A percentile compares a stretch with the other conserved stretches of the same genome.
phyloP scores from a whole-genome alignment of 2,888 invertebrate genomes.

The Polyommatus iphigenia region DNA sequence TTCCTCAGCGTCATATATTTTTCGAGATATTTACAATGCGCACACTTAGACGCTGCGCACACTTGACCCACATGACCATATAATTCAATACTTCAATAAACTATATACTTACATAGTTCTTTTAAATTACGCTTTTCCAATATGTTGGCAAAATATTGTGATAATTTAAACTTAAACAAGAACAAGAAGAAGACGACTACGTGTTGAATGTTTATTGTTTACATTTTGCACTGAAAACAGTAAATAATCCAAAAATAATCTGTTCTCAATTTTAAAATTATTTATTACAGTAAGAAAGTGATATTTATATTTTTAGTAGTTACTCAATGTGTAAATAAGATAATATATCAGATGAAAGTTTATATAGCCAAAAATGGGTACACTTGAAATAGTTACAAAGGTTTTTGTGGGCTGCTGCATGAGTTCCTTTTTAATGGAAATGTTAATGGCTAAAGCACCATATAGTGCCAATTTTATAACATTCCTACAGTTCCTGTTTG shows the following conservation, averaged over 20 bases:
- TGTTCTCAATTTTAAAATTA: not conserved
- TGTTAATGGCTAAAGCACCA: conserved; percentile 62
- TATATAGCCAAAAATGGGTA: conserved; percentile 49
- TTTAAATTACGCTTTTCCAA: too few species aligned
- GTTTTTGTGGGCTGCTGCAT: conserved; percentile 67
- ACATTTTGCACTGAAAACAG: not conserved
- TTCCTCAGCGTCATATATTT: too few species aligned
- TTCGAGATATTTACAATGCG: too few species aligned
- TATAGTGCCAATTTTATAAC: conserved; percentile 67
- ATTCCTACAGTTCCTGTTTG: conserved; percentile 68
- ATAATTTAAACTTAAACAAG: not conserved
- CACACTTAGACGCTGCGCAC: too few species aligned
- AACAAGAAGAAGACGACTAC: conserved; percentile 2
- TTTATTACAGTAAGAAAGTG: not conserved
- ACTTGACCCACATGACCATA: too few species aligned
- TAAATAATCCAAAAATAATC: not conserved
- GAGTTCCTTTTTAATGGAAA: conserved; percentile 71
- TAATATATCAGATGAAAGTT: not conserved
- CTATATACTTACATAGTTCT: too few species aligned
- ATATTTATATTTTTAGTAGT: not conserved
- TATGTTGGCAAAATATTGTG: not conserved
- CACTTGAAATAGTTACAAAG: conserved; percentile 52
- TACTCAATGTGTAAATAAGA: not conserved
- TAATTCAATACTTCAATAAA: too few species aligned
- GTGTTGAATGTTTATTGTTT: not conserved